Evolutionary conservation across 2,113 vertebrate species (phyloP).

Genomic region (Patagioenas fasciata): DNA sequence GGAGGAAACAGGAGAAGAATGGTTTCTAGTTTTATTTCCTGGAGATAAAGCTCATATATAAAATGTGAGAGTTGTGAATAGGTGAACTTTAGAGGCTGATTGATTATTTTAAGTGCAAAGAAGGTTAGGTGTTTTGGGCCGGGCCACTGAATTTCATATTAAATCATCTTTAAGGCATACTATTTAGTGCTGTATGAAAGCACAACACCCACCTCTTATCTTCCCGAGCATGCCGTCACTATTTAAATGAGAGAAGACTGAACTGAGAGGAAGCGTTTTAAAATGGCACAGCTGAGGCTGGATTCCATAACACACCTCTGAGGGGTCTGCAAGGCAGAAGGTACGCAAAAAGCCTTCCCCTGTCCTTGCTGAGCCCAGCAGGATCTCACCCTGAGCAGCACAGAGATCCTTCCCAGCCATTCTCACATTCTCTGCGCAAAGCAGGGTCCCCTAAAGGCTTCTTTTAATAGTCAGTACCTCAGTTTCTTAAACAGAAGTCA

Average conservation of each 20-base stretch:
- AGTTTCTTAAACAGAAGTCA: not conserved
- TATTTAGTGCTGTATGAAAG: not conserved
- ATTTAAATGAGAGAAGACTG: not conserved
- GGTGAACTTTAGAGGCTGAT: not conserved
- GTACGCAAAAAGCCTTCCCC: not conserved
- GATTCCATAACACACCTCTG: not conserved
- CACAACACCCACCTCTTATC: not conserved
- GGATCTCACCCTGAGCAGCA: not conserved
- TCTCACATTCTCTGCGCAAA: not conserved
- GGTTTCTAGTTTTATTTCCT: conserved; percentile 38
- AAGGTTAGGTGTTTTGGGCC: not conserved
- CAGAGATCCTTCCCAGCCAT: not conserved
- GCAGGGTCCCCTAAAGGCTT: not conserved
- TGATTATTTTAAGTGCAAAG: not conserved
- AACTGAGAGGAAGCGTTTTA: not conserved
- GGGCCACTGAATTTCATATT: not conserved
- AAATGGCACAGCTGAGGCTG: not conserved
- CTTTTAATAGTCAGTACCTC: not conserved
- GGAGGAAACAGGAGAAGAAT: conserved; percentile 55
- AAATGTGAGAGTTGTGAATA: not conserved
- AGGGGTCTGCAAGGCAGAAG: not conserved
- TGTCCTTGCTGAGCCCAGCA: not conserved
- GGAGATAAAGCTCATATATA: not conserved
- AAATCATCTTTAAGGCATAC: not conserved
- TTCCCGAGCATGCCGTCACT: not conserved